A percentile compares a stretch with the other conserved stretches of the same genome.
phyloP scores from a whole-genome alignment of 2,113 vertebrate species.

The Pseudopodoces humilis region DNA sequence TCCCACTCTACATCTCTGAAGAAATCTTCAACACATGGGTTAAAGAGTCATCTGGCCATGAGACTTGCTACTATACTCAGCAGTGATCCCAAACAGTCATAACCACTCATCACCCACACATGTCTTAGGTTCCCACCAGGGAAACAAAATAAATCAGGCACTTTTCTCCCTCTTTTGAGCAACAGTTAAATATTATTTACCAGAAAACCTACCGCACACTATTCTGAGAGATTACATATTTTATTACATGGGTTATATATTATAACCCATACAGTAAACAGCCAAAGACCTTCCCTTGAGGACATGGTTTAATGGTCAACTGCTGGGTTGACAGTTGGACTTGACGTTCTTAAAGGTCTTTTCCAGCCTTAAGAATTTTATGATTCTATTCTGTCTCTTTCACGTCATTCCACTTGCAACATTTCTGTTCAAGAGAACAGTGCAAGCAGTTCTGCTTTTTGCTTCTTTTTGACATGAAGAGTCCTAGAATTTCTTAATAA shows the following conservation, averaged over 20 bases:
- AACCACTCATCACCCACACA: background rate
- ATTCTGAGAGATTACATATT: background rate
- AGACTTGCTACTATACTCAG: background rate
- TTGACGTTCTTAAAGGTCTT: background rate
- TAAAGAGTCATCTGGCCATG: background rate
- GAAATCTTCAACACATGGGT: background rate
- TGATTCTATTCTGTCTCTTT: background rate
- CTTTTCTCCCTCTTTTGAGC: background rate
- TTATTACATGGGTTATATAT: background rate
- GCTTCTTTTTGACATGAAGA: background rate
- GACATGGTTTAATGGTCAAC: background rate
- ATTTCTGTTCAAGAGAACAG: background rate
- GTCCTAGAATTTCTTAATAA: background rate
- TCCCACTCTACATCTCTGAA: conserved; percentile 7
- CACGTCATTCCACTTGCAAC: background rate
- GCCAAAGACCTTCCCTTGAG: background rate
- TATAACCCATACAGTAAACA: background rate
- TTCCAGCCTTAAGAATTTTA: background rate
- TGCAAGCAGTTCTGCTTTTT: background rate
- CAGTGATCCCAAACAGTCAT: background rate
- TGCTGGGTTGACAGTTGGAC: background rate
- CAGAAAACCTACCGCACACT: background rate
- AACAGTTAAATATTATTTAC: background rate
- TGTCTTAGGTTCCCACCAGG: background rate
- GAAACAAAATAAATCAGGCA: background rate